A percentile compares a stretch with the other conserved stretches of the same genome.
phyloP scores from a whole-genome alignment of 2,888 invertebrate species.

The Tetropium fuscum region DNA sequence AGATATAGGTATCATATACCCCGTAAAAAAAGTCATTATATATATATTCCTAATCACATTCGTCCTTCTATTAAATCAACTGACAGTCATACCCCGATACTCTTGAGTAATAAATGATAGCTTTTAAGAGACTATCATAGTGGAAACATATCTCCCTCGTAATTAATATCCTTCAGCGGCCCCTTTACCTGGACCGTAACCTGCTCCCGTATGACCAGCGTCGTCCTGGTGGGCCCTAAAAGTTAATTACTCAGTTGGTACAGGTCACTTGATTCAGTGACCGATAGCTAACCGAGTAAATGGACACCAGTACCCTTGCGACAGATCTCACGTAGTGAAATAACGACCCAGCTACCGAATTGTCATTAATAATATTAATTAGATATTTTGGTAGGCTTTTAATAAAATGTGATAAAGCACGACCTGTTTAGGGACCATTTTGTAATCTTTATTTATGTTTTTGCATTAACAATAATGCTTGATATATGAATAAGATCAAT shows the following conservation, averaged over 20 bases:
- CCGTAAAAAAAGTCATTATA: no score
- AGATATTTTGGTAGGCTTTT: slow-evolving; percentile 16
- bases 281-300: slow-evolving; percentile 13
- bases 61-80: background rate
- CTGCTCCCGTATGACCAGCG: slow-evolving; percentile 9
- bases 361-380: slow-evolving; percentile 40
- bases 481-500: no score
- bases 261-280: slow-evolving; percentile 12
- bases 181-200: slow-evolving; percentile 7
- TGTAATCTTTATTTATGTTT: slow-evolving; percentile 1
- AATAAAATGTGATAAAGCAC: background rate
- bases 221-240: slow-evolving; percentile 20
- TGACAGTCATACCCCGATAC: slow-evolving; percentile 8
- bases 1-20: no score
- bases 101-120: slow-evolving; percentile 13
- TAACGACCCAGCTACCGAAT: slow-evolving; percentile 31
- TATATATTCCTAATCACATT: background rate
- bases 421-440: background rate
- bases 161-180: slow-evolving; percentile 29
- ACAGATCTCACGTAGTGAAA: slow-evolving; percentile 19
- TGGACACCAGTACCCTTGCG: slow-evolving; percentile 5
- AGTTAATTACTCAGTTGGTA: slow-evolving; percentile 6
- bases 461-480: no score
- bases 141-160: slow-evolving; percentile 9
- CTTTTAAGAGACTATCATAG: slow-evolving; percentile 10